phyloP scores from a whole-genome alignment of 2,888 invertebrate species.

The Belgica antarctica region DNA sequence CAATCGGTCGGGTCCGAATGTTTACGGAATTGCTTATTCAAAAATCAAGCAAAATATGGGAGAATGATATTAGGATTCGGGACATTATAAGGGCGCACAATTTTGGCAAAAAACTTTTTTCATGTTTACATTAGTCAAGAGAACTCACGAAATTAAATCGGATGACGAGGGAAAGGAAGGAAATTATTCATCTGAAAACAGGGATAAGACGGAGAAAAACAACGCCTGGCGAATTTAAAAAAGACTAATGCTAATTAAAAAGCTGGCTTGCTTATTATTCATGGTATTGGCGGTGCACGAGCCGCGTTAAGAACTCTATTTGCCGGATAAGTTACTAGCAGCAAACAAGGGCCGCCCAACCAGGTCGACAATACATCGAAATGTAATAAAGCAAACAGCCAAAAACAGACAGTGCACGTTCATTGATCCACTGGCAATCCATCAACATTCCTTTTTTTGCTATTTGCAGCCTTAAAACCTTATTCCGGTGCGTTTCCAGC shows the following conservation, averaged over 20 bases:
- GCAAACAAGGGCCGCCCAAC: too few relatives aligned
- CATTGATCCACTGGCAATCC: too few relatives aligned
- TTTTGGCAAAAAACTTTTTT: not conserved
- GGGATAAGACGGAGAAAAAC: not conserved
- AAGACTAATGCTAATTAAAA: conserved; percentile 36
- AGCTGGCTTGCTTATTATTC: conserved; percentile 26
- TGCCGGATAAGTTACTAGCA: too few relatives aligned
- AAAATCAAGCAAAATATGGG: conserved; percentile 19
- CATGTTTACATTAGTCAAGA: conserved; percentile 3
- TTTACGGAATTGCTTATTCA: too few relatives aligned
- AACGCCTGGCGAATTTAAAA: conserved; percentile 28
- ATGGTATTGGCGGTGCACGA: conserved; percentile 14
- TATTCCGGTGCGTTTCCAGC: too few relatives aligned
- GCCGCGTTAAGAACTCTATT: too few relatives aligned
- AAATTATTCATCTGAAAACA: not conserved
- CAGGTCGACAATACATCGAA: too few relatives aligned
- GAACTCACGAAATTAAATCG: not conserved
- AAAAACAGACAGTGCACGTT: too few relatives aligned
- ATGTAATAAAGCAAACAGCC: too few relatives aligned
- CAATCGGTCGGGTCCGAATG: not conserved
- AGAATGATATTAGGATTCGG: not conserved
- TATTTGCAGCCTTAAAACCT: too few relatives aligned
- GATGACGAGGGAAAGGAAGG: not conserved
- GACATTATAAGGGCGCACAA: not conserved
- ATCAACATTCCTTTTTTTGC: too few relatives aligned